These are phyloP conservation scores for Zaprionus nigranus DNA, from an alignment of 1,140 invertebrate species.

Conservation along the genomic window DNA sequence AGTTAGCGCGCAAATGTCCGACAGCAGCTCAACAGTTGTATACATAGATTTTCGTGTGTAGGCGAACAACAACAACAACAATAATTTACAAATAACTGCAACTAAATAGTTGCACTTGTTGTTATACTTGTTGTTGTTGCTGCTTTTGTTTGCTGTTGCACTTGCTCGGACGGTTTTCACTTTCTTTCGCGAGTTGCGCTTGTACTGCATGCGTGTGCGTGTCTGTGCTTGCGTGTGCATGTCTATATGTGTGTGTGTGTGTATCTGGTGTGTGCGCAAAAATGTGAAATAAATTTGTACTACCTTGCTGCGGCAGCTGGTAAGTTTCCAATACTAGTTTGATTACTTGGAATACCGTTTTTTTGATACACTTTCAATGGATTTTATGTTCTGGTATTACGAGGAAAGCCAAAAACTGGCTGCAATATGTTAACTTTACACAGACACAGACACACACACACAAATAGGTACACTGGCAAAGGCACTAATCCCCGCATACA, in stretches of 20 bases:
- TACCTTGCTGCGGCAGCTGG: constrained; percentile 34
- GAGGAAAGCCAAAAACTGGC: constrained; percentile 19
- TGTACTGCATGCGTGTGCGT: constrained; percentile 12
- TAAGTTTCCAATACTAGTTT: constrained; percentile 31
- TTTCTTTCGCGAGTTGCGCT: constrained; percentile 18
- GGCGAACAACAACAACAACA: constrained; percentile 20
- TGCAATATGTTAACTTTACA: constrained; percentile 46
- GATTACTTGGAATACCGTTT: neutral
- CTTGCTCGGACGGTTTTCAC: constrained; percentile 24
- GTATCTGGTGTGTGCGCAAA: constrained; percentile 27
- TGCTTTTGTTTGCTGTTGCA: neutral
- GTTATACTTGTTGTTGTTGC: neutral
- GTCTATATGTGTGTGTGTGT: constrained; percentile 31
- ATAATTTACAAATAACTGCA: constrained; percentile 28
- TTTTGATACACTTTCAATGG: constrained; percentile 20
- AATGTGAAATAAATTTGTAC: constrained; percentile 33
- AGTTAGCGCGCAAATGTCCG: constrained; percentile 51
- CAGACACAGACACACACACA: constrained; percentile 22
- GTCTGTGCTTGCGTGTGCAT: constrained; percentile 30
- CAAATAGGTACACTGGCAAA: constrained; percentile 16
- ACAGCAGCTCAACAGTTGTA: constrained; percentile 7
- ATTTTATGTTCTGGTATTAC: constrained; percentile 16
- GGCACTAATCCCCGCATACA: constrained; percentile 1
- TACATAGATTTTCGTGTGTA: constrained; percentile 31
- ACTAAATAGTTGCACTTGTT: constrained; percentile 53